Base-by-base conservation (phyloP, 2,113 vertebrate genomes). In the Dasyprocta punctata region DNA sequence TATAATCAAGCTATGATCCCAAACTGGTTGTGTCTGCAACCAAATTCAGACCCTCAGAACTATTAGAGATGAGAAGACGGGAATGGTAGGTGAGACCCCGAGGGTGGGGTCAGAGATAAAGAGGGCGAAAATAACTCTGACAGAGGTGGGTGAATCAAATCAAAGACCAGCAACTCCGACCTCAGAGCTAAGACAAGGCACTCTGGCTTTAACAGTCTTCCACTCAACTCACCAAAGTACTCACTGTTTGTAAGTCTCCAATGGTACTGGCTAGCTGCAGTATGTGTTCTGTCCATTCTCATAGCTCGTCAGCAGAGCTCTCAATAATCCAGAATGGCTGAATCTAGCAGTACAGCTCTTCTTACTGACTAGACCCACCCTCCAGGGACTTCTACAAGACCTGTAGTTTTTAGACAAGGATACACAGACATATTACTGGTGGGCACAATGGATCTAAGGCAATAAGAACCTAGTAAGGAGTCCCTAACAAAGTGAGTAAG, bases 191-290 rank as follows among this genome's bases (percentile, higher is more conserved):
- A 81, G 44, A 61, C 56, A 24, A 44, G 13, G 1, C 19, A 28
- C 16, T 16, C 4, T 3, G 30, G 63, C 47, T 44, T 26, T 11
- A 67, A 36, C 20, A 17, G 14, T 38, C 6, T 19, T 28, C 65
- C 33, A 4, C 1, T 30, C 44, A 24, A 6, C 9, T n/a, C 19
- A 26, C 47, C 28, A 13, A 12, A 0, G 33, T 8, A n/a, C 1
- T 24, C 49, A 7, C 5, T 38, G 13, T 26, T 1, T 1, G 1
- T 19, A 3, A 28, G 28, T 22, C 47, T 33, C n/a, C 28, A 38
- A 1, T 4, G 26, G 16, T 1, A 20, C 60, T 1, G 56, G 20
- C 0, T 3, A 38, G 22, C 2, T 12, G 5, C 22, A 11, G 12
- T 22, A 54, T 49, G 19, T 75, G 75, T 78, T 49, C 17, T 49